Evolutionary conservation across 2,797 vertebrate genomes (phyloP).

Genomic region (Galago senegalensis): DNA sequence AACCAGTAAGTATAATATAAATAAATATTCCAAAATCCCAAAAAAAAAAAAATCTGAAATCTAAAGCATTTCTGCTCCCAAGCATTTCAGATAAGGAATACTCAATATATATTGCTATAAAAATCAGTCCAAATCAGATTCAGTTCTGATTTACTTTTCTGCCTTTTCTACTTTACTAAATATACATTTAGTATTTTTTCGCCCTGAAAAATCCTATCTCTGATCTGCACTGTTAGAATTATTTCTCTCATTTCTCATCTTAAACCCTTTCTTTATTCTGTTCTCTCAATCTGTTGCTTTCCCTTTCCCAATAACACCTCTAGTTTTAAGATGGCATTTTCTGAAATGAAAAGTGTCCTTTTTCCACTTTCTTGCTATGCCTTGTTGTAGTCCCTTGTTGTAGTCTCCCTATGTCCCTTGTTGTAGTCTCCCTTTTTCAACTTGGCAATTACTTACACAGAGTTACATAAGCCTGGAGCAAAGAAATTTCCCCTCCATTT

Average conservation of each 20-base stretch:
- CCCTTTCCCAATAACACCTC: background rate
- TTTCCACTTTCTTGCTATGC: background rate
- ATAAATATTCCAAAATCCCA: background rate
- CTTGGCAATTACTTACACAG: background rate
- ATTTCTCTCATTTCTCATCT: slow-evolving; percentile 20
- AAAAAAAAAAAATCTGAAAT: background rate
- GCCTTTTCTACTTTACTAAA: background rate
- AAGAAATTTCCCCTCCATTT: slow-evolving; percentile 28
- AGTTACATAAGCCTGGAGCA: background rate
- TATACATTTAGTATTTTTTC: background rate
- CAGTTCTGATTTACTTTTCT: slow-evolving; percentile 12
- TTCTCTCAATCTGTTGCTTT: background rate
- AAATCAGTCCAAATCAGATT: slow-evolving; percentile 24
- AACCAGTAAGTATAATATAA: background rate
- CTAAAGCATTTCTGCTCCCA: background rate
- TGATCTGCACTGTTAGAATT: background rate
- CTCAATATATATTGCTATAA: background rate
- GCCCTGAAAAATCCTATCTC: background rate
- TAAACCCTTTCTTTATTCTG: background rate
- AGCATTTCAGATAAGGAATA: background rate
- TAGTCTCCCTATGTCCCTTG: background rate
- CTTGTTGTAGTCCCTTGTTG: background rate
- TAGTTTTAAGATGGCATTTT: background rate
- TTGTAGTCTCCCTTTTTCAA: background rate
- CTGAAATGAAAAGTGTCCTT: background rate